Percentiles rank a stretch among this genome's conserved stretches.
phyloP scores from a whole-genome alignment of 2,888 invertebrate species.

The Galerucella pusilla region DNA sequence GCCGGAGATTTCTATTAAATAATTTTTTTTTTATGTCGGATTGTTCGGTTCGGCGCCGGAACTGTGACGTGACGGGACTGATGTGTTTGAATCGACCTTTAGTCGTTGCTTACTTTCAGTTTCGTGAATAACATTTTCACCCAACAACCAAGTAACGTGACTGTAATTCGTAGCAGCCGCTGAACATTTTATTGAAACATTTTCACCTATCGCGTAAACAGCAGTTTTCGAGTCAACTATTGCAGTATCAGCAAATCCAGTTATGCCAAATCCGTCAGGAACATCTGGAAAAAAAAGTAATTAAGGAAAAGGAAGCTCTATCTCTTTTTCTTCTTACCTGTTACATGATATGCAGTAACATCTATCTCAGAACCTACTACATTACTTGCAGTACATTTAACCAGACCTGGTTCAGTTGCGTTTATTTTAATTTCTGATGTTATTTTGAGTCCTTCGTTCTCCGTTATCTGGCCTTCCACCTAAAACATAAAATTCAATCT shows the following conservation, averaged over 20 bases:
- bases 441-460: conserved; percentile 46
- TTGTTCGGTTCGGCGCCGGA: no score
- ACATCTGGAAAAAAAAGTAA: conserved; percentile 63
- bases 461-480: conserved; percentile 37
- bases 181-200: conserved; percentile 70
- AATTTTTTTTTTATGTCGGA: no score
- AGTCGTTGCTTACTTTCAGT: conserved; percentile 36
- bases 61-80: no score
- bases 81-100: no score
- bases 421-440: conserved; percentile 62
- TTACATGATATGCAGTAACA: conserved; percentile 47
- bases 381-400: conserved; percentile 66
- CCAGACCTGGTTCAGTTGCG: conserved; percentile 63
- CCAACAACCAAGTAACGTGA: conserved; percentile 66
- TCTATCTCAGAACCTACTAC: conserved; percentile 55
- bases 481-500: conserved; percentile 26
- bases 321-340: conserved; percentile 44
- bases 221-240: conserved; percentile 53
- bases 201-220: conserved; percentile 68
- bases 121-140: conserved; percentile 19
- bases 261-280: conserved; percentile 64
- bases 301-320: no score
- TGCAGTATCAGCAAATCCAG: conserved; percentile 62
- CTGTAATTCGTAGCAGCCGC: conserved; percentile 69
- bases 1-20: no score